Conservation (phyloP, 2,113 vertebrate species). For the Rhinoderma darwinii region DNA sequence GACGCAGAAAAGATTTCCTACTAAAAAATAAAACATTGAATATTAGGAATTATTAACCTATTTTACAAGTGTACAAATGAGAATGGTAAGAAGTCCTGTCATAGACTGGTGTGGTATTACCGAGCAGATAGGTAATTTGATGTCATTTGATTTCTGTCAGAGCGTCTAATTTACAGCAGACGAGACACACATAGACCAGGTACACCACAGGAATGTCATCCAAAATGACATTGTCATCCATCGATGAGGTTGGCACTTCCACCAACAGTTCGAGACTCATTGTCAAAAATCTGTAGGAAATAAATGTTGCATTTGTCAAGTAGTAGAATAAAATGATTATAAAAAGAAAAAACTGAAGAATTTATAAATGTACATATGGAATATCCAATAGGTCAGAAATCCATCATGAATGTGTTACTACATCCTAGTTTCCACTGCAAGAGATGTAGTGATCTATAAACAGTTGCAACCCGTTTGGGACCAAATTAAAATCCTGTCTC, state of each 20-base stretch:
- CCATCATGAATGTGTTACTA: neutral
- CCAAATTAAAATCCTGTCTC: neutral
- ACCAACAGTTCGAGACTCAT: neutral
- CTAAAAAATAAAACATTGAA: neutral
- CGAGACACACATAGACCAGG: neutral
- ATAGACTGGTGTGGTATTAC: neutral
- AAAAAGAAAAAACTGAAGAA: neutral
- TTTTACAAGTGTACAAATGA: neutral
- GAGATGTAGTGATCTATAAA: neutral
- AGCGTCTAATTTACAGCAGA: constrained; percentile 12
- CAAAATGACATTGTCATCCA: neutral
- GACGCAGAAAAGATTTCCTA: neutral
- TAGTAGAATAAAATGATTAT: neutral
- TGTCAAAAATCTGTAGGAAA: neutral
- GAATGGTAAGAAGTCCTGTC: neutral
- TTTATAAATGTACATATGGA: neutral
- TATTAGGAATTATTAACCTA: neutral
- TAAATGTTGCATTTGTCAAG: neutral
- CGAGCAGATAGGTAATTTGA: neutral
- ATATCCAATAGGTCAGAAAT: neutral
- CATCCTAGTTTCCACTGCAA: neutral
- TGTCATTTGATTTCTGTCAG: neutral
- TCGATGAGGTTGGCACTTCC: constrained; percentile 6
- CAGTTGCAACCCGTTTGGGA: neutral
- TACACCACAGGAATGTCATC: neutral